Base-by-base conservation (phyloP, 2,797 vertebrate genomes). In the Poeciliopsis infans region DNA sequence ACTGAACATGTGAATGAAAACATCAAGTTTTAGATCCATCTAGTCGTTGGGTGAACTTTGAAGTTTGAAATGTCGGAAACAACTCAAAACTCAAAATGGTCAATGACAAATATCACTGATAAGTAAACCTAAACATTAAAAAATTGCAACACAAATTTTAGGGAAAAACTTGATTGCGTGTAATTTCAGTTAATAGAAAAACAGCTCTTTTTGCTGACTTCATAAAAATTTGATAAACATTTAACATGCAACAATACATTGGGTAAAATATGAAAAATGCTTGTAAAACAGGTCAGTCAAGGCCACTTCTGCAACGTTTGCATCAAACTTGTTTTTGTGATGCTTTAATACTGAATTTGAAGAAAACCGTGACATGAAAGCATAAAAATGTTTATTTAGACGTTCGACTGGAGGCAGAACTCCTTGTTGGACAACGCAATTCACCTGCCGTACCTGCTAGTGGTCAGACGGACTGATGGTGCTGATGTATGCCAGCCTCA, bases 11-110 rank as follows among this genome's bases (percentile, higher is more conserved):
- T 43, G 31, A 77, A 41, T n/a, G 33, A 72, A 70, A 47, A 51
- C 49, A 75, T 72, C 66, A 33, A 2, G 55, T 64, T n/a, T 68
- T n/a, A 64, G 23, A 79, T 46, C 68, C 64, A 28, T 76, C 39
- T 41, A 36, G 7, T 66, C 20, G 23, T 61, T 61, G 31, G 59
- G 6, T 61, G 15, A 31, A 33, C 57, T 61, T 61, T 18, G 53
- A 57, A 7, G 57, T 61, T 61, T 33, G 31, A 61, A 61, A 61
- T 61, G 15, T 61, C 7, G 15, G 31, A 61, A 33, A 33, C 28
- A 6, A 13, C 7, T 15, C 28, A 28, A 5, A 59, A 31, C 59
- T 64, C 31, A 64, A 20, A 64, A 64, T 36, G 28, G n/a, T 33
- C 28, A 20, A 36, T 39, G 33, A 66, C 39, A 20, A 66, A 66